Evolutionary conservation across 2,797 vertebrate genomes (phyloP), one percentile per base, ranked within the genome.

Genomic region (Garrulus glandarius): DNA sequence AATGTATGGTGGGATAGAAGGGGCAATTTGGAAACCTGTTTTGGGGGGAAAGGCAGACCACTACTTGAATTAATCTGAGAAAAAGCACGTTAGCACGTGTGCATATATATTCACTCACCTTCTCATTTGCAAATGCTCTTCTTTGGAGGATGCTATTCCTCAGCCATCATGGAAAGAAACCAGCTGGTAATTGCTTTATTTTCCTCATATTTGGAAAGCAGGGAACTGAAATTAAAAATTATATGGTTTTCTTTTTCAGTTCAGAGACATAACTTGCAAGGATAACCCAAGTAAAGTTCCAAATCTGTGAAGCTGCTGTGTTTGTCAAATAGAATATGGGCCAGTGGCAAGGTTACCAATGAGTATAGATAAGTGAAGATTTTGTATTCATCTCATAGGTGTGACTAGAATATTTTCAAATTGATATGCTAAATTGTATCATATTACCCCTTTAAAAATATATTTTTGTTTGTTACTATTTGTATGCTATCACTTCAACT

Each of bases 81-180:
- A 76, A 77, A 84, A 53, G 0, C 10, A 21, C 6, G 30, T 77
- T n/a, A 41, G 2, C 3, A 0, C 20, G 3, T 23, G 8, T 78
- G 10, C 39, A 3, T 37, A 17, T 30, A 20, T 78, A 34, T 82
- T 32, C 3, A 60, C n/a, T 34, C 56, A 22, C 2, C 12, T 24
- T 43, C 57, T 47, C 36, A 44, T 75, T 57, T 76, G 10, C 14
- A 81, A 47, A 72, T 37, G 6, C 8, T 68, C 8, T 50, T 87
- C 20, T 57, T 67, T 53, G 43, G n/a, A 84, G 15, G 14, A 57
- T 1, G 20, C 3, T 76, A 4, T 69, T 82, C 14, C 46, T 87
- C n/a, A 63, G 26, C 26, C 47, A 47, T 10, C 1, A 8, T 39
- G 37, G 26, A 75, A 81, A 84, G 11, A 88, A 86, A 63, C 0